phyloP scores from a whole-genome alignment of 2,113 vertebrate species.

The Microtus oregoni region DNA sequence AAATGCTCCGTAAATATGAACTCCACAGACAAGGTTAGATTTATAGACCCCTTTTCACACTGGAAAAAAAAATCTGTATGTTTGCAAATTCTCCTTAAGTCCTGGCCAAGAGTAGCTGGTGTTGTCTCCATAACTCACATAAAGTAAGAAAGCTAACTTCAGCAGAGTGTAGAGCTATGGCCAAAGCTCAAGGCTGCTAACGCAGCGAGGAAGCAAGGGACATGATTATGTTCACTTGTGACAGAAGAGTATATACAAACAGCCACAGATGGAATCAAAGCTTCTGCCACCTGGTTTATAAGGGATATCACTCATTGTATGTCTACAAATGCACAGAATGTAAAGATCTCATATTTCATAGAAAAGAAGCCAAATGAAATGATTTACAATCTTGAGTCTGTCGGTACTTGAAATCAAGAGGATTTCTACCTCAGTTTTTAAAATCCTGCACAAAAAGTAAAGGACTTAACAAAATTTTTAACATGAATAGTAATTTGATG shows the following conservation, averaged over 20 bases:
- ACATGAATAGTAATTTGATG: neutral
- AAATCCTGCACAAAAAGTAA: slow-evolving; percentile 3
- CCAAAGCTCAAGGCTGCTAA: neutral
- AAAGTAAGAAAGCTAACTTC: neutral
- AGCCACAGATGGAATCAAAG: slow-evolving; percentile 29
- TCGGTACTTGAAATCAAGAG: neutral
- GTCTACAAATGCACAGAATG: neutral
- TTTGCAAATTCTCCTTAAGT: neutral
- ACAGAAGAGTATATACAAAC: neutral
- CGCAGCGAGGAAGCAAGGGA: neutral
- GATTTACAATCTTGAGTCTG: neutral
- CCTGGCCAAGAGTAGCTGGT: neutral
- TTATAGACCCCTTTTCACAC: neutral
- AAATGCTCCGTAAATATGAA: neutral
- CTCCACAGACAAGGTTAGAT: neutral
- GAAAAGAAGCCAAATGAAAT: slow-evolving; percentile 44
- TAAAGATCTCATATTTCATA: slow-evolving; percentile 27
- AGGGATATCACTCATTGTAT: slow-evolving; percentile 21
- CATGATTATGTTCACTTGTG: neutral
- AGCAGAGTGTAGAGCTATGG: neutral
- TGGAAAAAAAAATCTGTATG: neutral
- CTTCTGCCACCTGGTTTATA: slow-evolving; percentile 37
- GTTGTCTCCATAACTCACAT: neutral
- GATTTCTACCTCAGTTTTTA: neutral
- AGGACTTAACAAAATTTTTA: neutral